Base-by-base conservation (phyloP, 1,140 invertebrate genomes). In the Panagrolaimus sp. region DNA sequence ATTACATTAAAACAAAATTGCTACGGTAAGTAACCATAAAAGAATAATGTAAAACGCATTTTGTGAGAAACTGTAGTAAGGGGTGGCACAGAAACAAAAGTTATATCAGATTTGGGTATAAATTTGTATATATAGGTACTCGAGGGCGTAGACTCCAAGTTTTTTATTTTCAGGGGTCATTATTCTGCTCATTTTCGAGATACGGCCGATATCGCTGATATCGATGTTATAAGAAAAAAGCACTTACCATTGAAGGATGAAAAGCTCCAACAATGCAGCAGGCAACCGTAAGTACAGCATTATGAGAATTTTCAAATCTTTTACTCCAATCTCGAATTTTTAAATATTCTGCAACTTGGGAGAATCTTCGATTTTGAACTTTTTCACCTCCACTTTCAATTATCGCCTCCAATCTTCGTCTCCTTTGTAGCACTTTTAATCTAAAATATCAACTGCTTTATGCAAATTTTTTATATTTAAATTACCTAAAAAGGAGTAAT, bases 141-240 rank as follows among this genome's bases (percentile, higher is more conserved):
- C n/a, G n/a, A n/a, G n/a, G n/a, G n/a, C n/a, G n/a, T n/a, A n/a
- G n/a, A n/a, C n/a, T n/a, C n/a, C n/a, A n/a, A n/a, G n/a, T n/a
- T n/a, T n/a, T n/a, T n/a, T n/a, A n/a, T n/a, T n/a, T n/a, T n/a
- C n/a, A n/a, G n/a, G n/a, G n/a, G n/a, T n/a, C n/a, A n/a, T n/a
- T n/a, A n/a, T n/a, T n/a, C n/a, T n/a, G n/a, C n/a, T n/a, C n/a
- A n/a, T n/a, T n/a, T n/a, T n/a, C n/a, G n/a, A n/a, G n/a, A n/a
- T n/a, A n/a, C n/a, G n/a, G n/a, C n/a, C n/a, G n/a, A n/a, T n/a
- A n/a, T n/a, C n/a, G n/a, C n/a, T n/a, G n/a, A n/a, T n/a, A n/a
- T n/a, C n/a, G n/a, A n/a, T n/a, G n/a, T n/a, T n/a, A 84, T 73
- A 12, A 84, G 43, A 24, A 83, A 74, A 17, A 84, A 72, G 7